A percentile compares a stretch with the other conserved stretches of the same genome.
phyloP scores from a whole-genome alignment of 23 tunicate genomes.

The Clavelina lepadiformis region DNA sequence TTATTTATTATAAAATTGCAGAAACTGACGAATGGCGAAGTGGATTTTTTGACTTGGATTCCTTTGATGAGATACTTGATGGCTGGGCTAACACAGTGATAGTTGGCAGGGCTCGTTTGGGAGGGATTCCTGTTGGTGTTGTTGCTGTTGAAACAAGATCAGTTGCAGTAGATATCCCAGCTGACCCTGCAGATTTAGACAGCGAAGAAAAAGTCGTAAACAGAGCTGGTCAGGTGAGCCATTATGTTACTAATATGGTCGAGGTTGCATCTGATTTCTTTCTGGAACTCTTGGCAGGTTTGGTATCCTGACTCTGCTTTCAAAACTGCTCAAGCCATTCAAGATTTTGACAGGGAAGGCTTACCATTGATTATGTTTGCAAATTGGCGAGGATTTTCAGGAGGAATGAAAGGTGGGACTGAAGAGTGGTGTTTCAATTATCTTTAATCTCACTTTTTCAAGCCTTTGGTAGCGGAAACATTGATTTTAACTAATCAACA shows the following conservation, averaged over 20 bases:
- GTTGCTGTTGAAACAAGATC: constrained; percentile 97
- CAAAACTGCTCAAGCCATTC: constrained; percentile 99
- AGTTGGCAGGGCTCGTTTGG: constrained; percentile 92
- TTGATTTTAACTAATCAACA: constrained; percentile 1
- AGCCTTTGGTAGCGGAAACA: background rate
- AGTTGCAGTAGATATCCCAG: constrained; percentile 87
- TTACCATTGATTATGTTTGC: constrained; percentile 99
- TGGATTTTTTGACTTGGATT: constrained; percentile 89
- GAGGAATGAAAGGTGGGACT: constrained; percentile 95
- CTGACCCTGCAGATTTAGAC: constrained; percentile 96
- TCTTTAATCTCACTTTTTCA: background rate
- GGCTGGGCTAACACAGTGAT: constrained; percentile 99
- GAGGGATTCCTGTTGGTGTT: constrained; percentile 96
- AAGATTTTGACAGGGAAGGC: constrained; percentile 89
- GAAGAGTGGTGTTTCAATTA: background rate
- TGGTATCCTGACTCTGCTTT: constrained; percentile 99
- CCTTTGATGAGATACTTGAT: constrained; percentile 82
- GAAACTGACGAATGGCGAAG: constrained; percentile 71
- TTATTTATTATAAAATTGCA: too few relatives aligned
- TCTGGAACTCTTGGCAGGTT: constrained; percentile 38
- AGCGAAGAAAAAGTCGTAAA: constrained; percentile 85
- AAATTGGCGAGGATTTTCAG: constrained; percentile 99
- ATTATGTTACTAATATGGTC: background rate
- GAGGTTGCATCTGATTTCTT: background rate
- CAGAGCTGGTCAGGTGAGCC: constrained; percentile 91